A percentile compares a stretch with the other conserved stretches of the same genome.
These are phyloP conservation scores for Ectemnius lituratus DNA, from an alignment of 2,888 invertebrate genomes.

Conservation along the genomic window DNA sequence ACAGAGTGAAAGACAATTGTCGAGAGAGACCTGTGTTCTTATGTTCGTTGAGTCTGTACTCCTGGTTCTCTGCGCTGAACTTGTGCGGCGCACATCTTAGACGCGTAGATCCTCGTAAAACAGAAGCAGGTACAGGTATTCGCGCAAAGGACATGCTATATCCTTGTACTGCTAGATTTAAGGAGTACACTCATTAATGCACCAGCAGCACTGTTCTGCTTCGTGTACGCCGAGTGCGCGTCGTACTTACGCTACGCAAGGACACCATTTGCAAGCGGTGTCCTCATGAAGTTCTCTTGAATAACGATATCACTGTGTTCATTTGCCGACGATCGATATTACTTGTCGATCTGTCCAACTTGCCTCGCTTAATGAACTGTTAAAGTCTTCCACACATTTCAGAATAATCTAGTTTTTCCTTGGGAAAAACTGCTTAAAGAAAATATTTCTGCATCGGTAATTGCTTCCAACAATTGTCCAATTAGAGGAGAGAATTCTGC, in stretches of 20 bases:
- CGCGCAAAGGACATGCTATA: conserved; percentile 12
- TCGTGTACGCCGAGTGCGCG: not conserved
- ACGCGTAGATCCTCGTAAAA: conserved; percentile 2
- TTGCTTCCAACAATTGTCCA: too few relatives aligned
- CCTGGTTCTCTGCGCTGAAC: too few relatives aligned
- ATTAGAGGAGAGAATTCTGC: too few relatives aligned
- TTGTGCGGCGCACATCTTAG: too few relatives aligned
- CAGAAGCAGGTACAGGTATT: conserved; percentile 11
- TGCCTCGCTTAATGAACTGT: too few relatives aligned
- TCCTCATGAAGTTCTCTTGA: not conserved
- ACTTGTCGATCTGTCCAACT: not conserved
- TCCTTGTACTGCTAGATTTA: conserved; percentile 16
- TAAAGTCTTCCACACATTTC: too few relatives aligned
- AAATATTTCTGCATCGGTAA: too few relatives aligned
- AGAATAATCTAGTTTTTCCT: too few relatives aligned
- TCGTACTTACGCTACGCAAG: conserved; percentile 9
- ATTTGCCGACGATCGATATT: conserved; percentile 16
- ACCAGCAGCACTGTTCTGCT: not conserved
- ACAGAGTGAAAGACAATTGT: too few relatives aligned
- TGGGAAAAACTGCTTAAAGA: too few relatives aligned
- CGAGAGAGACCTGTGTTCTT: too few relatives aligned
- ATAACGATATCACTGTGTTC: conserved; percentile 8
- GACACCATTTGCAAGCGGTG: not conserved
- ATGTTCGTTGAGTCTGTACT: too few relatives aligned
- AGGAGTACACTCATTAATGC: conserved; percentile 17